These are phyloP conservation scores for Gonioctena quinquepunctata DNA, from an alignment of 1,140 invertebrate genomes.

Conservation along the genomic window DNA sequence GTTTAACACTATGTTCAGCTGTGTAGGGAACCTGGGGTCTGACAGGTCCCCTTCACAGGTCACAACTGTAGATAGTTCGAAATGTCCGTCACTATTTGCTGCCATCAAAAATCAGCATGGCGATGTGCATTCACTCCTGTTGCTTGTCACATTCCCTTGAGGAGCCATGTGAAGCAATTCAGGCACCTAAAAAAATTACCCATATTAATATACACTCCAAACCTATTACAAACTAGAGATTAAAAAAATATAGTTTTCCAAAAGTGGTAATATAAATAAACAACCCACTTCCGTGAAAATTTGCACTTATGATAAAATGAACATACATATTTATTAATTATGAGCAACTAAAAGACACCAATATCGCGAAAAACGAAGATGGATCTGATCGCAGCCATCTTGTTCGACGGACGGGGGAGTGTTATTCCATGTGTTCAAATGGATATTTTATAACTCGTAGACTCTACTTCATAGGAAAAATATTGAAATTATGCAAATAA, in stretches of 20 bases:
- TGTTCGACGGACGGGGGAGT: slow-evolving; percentile 55
- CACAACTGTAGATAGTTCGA: slow-evolving; percentile 66
- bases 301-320: too few species aligned
- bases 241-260: background rate
- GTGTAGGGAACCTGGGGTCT: slow-evolving; percentile 73
- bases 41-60: slow-evolving; percentile 80
- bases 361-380: slow-evolving; percentile 42
- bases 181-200: slow-evolving; percentile 11
- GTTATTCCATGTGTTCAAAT: slow-evolving; percentile 55
- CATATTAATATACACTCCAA: background rate
- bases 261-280: background rate
- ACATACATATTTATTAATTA: background rate
- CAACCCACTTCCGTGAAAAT: background rate
- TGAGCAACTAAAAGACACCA: slow-evolving; percentile 2
- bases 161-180: slow-evolving; percentile 16
- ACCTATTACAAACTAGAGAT: background rate
- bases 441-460: slow-evolving; percentile 29
- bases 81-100: slow-evolving; percentile 74
- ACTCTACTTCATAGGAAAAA: background rate
- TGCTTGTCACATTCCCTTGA: background rate
- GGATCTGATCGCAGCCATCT: slow-evolving; percentile 55
- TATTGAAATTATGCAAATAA: background rate
- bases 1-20: slow-evolving; percentile 69
- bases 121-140: slow-evolving; percentile 1
- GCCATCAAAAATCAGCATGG: slow-evolving; percentile 63